Conservation (phyloP, 2,113 vertebrate genomes). For the Lutjanus erythropterus region DNA sequence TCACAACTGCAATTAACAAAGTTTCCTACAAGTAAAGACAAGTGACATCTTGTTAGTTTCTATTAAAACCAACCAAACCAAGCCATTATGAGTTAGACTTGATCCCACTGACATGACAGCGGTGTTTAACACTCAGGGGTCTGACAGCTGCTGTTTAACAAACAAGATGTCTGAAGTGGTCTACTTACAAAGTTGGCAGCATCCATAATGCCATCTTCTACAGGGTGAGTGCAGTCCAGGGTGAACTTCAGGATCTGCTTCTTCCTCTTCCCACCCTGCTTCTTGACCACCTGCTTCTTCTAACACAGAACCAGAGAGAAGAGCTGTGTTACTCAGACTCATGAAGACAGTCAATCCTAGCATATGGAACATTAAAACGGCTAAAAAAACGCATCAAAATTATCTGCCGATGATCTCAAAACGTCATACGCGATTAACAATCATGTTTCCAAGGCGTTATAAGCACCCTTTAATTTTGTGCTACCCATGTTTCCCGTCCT, state of each 20-base stretch:
- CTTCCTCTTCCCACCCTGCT: conserved; percentile 94
- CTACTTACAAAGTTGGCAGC: conserved; percentile 97
- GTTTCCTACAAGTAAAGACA: background rate
- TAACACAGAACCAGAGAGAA: conserved; percentile 57
- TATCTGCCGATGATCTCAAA: accelerated
- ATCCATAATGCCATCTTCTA: conserved; percentile 99
- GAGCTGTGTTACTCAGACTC: conserved; percentile 2
- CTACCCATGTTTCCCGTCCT: background rate
- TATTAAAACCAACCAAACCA: background rate
- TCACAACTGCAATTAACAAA: no score
- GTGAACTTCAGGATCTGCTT: conserved; percentile 97
- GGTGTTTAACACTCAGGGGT: background rate
- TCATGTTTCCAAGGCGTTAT: no score
- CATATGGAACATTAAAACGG: background rate
- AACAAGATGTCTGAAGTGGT: background rate
- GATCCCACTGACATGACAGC: conserved; percentile 8
- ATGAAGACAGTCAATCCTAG: accelerated
- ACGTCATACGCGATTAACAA: background rate
- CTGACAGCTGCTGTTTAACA: background rate
- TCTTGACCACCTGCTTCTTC: conserved; percentile 92
- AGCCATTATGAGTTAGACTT: background rate
- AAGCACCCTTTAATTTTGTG: accelerated
- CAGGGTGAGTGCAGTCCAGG: conserved; percentile 97
- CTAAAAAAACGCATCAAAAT: no score
- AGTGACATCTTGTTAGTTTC: background rate